Evolutionary conservation across 2,113 vertebrate species (phyloP), one percentile per base, ranked within the genome.

Genomic region (Centropus bengalensis): DNA sequence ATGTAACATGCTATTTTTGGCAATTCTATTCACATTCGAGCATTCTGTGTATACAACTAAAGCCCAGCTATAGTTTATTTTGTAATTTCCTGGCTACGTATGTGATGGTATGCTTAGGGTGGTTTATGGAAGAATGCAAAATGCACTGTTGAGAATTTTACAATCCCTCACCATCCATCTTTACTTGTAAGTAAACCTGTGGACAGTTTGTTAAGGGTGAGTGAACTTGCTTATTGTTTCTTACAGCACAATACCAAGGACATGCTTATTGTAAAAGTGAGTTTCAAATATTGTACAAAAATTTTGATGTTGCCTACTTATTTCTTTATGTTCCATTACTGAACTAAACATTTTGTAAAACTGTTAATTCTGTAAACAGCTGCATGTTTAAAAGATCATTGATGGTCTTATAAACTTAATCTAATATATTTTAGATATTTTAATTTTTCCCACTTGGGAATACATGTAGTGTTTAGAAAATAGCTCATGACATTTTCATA

Each of bases 301-400:
- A 82, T 94, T 96, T 97, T 96, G 93, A 91, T 97, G 96, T 97
- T 94, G 97, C 96, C 94, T 97, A 96, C 92, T 98, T 97, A 92
- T 97, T 97, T 97, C 98, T 96, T 98, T 97, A 97, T 97, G 96
- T 97, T 98, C 94, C 97, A 97, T 97, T 97, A 96, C 96, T 55
- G 80, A 97, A 97, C 97, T 95, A 98, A 97, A 97, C 96, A 97
- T 98, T 98, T 98, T 98, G 97, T 98, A 97, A 98, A 97, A 98
- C 97, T 96, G 96, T 98, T 98, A 98, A 93, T 98, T 98, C 98
- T 98, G 97, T 98, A 98, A 97, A 98, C 98, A 98, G 97, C 97
- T 99, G 99, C 99, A 99, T 99, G 99, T 99, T 98, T 97, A 96
- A 96, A 98, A 98, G 98, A 98, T 98, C 97, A 94, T 94, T 97